Conservation (phyloP, 2,888 invertebrate genomes). For the Chrysina gloriosa region DNA sequence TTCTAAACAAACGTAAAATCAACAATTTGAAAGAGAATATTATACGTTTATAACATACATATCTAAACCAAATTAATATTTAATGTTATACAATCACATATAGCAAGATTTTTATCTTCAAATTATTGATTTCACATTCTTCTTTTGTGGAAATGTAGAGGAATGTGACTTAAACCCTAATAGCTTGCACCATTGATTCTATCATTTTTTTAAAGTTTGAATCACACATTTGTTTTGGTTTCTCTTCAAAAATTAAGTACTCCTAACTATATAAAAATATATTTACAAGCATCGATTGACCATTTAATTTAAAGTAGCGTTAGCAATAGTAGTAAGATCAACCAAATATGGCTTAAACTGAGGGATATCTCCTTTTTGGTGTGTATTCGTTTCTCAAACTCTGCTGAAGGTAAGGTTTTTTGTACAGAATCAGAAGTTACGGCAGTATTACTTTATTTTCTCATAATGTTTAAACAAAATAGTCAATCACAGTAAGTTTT, state of each 20-base stretch:
- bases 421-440: slow-evolving; percentile 31
- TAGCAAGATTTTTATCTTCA: slow-evolving; percentile 43
- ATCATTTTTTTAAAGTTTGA: slow-evolving; percentile 49
- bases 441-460: slow-evolving; percentile 37
- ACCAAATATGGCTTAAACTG: background rate
- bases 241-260: slow-evolving; percentile 46
- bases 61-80: slow-evolving; percentile 50
- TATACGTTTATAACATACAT: slow-evolving; percentile 43
- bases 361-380: background rate
- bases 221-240: slow-evolving; percentile 44
- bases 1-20: slow-evolving; percentile 21
- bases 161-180: slow-evolving; percentile 57
- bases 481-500: slow-evolving; percentile 42
- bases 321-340: background rate
- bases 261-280: slow-evolving; percentile 42
- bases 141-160: slow-evolving; percentile 55
- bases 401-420: slow-evolving; percentile 17
- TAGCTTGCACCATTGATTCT: slow-evolving; percentile 63
- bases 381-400: background rate
- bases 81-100: slow-evolving; percentile 51
- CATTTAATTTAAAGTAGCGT: slow-evolving; percentile 42
- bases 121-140: slow-evolving; percentile 43
- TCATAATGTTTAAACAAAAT: slow-evolving; percentile 42
- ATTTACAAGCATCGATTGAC: slow-evolving; percentile 42
- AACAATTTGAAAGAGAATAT: slow-evolving; percentile 23